A percentile compares a stretch with the other conserved stretches of the same genome.
Evolutionary conservation across 2,797 vertebrate genomes (phyloP).

Genomic region (Propithecus deckenii): DNA sequence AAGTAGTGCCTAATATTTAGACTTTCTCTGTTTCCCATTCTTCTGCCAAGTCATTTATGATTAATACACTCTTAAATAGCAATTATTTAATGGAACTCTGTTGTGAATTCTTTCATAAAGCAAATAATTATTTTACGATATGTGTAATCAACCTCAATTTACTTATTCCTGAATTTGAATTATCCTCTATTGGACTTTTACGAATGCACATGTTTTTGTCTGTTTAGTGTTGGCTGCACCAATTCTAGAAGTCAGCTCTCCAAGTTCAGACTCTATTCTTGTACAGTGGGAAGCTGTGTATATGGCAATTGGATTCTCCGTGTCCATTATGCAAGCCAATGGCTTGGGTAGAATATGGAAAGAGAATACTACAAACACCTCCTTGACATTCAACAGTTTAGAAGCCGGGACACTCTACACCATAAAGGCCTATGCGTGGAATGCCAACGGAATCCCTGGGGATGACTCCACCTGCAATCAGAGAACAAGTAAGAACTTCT

Average conservation of each 20-base stretch:
- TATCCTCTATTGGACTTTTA: background rate
- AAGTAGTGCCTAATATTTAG: background rate
- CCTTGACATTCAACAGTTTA: constrained; percentile 85
- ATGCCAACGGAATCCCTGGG: constrained; percentile 87
- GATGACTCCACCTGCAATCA: constrained; percentile 89
- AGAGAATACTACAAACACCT: constrained; percentile 88
- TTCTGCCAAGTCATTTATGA: background rate
- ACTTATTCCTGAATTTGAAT: constrained; percentile 13
- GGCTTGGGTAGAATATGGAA: constrained; percentile 83
- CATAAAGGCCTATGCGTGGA: constrained; percentile 90
- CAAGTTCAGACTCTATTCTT: constrained; percentile 87
- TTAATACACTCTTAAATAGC: background rate
- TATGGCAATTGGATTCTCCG: constrained; percentile 87
- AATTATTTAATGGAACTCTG: constrained; percentile 16
- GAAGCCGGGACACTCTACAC: constrained; percentile 89
- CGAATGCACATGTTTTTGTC: background rate
- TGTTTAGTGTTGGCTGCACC: constrained; percentile 90
- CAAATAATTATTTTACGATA: background rate
- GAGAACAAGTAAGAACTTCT: constrained; percentile 90
- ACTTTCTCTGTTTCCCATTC: background rate
- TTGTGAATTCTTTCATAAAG: constrained; percentile 14
- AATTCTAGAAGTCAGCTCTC: constrained; percentile 86
- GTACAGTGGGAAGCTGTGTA: constrained; percentile 87
- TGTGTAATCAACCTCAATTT: background rate
- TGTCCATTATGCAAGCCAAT: constrained; percentile 87